Percentiles rank a stretch among this genome's conserved stretches.
These are phyloP conservation scores for Parnassius mnemosyne DNA, from an alignment of 2,888 invertebrate species.

Conservation along the genomic window DNA sequence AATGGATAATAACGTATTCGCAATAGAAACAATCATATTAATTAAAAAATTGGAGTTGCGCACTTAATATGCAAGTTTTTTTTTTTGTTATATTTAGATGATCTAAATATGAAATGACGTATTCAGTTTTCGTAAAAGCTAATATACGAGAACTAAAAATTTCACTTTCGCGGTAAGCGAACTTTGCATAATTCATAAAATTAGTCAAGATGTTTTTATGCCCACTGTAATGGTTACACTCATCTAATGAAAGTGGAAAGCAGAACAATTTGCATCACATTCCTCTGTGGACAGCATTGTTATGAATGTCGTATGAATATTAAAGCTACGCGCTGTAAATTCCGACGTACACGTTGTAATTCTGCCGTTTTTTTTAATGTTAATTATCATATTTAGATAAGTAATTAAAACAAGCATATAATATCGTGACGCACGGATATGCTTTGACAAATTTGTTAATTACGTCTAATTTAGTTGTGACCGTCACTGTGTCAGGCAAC, in stretches of 20 bases:
- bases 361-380: too few species aligned
- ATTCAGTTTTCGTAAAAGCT: constrained; percentile 4
- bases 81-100: not conserved
- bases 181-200: not conserved
- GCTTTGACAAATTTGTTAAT: too few species aligned
- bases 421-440: too few species aligned
- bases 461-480: too few species aligned
- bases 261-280: constrained; percentile 22
- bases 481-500: too few species aligned
- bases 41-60: not conserved
- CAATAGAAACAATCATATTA: not conserved
- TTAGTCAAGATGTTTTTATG: constrained; percentile 6
- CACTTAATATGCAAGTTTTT: not conserved
- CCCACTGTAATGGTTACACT: constrained; percentile 3
- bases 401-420: too few species aligned
- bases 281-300: constrained; percentile 4
- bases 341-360: constrained; percentile 7
- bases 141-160: not conserved
- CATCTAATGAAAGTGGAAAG: constrained; percentile 22
- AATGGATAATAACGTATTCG: not conserved
- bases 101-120: not conserved
- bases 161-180: constrained; percentile 12
- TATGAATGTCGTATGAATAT: constrained; percentile 14
- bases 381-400: too few species aligned
- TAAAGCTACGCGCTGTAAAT: constrained; percentile 15